A percentile compares a stretch with the other conserved stretches of the same genome.
Evolutionary conservation across 1,140 invertebrate genomes (phyloP).

Genomic region (Trachymyrmex cornetzi): DNA sequence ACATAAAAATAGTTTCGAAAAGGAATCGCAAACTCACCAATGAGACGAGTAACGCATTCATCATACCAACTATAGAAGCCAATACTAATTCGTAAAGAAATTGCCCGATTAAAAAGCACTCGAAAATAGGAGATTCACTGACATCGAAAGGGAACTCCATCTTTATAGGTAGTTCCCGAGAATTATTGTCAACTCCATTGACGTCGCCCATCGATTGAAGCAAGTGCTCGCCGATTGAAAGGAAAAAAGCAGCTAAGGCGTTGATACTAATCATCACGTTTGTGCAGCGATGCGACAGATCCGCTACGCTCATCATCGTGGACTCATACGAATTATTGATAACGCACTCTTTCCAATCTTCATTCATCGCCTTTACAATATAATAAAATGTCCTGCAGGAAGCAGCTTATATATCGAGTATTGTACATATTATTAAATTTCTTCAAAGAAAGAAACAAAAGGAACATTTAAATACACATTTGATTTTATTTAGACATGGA

Average conservation of each 20-base stretch:
- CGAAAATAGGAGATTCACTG: constrained; percentile 39
- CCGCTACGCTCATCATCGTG: constrained; percentile 26
- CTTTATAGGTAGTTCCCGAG: constrained; percentile 56
- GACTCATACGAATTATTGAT: constrained; percentile 15
- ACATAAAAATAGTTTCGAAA: neutral
- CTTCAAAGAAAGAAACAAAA: neutral
- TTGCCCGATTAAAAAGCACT: constrained; percentile 52
- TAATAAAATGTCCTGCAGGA: constrained; percentile 45
- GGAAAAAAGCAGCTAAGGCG: constrained; percentile 28
- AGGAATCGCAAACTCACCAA: constrained; percentile 32
- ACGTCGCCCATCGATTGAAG: constrained; percentile 6
- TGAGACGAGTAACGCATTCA: constrained; percentile 55
- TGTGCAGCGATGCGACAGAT: constrained; percentile 9
- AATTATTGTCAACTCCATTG: constrained; percentile 6
- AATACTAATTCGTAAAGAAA: constrained; percentile 40
- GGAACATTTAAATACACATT: neutral
- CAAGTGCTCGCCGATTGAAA: constrained; percentile 38
- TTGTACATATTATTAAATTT: neutral
- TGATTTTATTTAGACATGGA: neutral
- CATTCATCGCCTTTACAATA: constrained; percentile 31
- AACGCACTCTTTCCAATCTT: constrained; percentile 39
- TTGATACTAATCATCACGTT: constrained; percentile 45
- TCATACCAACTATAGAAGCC: constrained; percentile 27
- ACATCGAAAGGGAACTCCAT: constrained; percentile 66
- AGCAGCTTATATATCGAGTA: constrained; percentile 5